phyloP scores from a whole-genome alignment of 2,113 vertebrate genomes.

The Odobenus rosmarus region DNA sequence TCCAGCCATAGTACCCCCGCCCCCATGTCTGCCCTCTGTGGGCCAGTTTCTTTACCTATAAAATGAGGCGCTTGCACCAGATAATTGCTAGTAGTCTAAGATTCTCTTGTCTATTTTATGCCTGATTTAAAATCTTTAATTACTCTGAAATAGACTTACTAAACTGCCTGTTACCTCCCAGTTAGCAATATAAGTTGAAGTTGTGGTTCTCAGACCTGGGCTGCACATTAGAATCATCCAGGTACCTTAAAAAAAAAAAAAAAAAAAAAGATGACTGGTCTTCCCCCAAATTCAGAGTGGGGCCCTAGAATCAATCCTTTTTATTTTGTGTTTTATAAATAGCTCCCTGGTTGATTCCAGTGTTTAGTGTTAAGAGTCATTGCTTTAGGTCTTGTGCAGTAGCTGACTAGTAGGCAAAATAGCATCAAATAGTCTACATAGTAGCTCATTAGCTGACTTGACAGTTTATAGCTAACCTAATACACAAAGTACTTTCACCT shows the following conservation, averaged over 20 bases:
- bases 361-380: not conserved
- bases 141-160: not conserved
- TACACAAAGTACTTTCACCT: not conserved
- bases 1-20: not conserved
- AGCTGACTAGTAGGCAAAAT: not conserved
- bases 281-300: not conserved
- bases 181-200: not conserved
- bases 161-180: not conserved
- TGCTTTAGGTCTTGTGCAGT: not conserved
- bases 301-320: not conserved
- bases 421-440: rapidly evolving
- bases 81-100: not conserved
- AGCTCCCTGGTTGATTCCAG: not conserved
- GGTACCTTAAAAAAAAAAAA: not conserved
- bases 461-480: not conserved
- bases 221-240: not conserved
- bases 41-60: not conserved
- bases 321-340: not conserved
- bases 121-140: not conserved
- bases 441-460: not conserved
- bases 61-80: not conserved
- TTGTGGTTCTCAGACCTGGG: not conserved
- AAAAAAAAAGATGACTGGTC: not conserved
- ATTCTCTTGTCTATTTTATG: not conserved
- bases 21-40: not conserved